Percentiles rank a stretch among this genome's conserved stretches.
phyloP scores from a whole-genome alignment of 2,888 invertebrate species.

The Idaea biselata region DNA sequence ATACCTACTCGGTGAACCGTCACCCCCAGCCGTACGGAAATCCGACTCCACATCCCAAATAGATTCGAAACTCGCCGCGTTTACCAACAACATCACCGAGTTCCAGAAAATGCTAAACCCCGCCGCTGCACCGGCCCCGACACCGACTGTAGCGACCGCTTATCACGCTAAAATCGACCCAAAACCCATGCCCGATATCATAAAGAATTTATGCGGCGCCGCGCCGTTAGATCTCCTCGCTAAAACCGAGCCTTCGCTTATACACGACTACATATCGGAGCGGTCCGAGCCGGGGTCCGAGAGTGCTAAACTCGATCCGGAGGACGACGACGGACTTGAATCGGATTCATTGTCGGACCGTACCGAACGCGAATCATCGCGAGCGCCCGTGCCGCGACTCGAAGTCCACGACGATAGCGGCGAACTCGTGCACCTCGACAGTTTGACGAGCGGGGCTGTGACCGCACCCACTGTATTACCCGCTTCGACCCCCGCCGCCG shows the following conservation, averaged over 20 bases:
- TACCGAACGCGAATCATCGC: constrained; percentile 63
- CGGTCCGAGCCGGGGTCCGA: constrained; percentile 65
- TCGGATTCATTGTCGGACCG: constrained; percentile 80
- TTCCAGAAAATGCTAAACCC: constrained; percentile 93
- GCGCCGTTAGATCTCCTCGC: constrained; percentile 67
- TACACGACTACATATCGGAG: constrained; percentile 72
- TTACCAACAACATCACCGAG: constrained; percentile 92
- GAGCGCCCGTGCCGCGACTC: constrained; percentile 83
- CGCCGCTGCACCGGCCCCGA: constrained; percentile 72
- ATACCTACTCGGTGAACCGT: constrained; percentile 88
- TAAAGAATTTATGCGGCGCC: constrained; percentile 67
- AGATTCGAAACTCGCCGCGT: constrained; percentile 91
- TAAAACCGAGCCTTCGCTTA: constrained; percentile 43
- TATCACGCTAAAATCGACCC: constrained; percentile 71
- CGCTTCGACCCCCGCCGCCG: constrained; percentile 22
- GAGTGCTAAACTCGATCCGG: constrained; percentile 40
- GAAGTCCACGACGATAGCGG: constrained; percentile 88
- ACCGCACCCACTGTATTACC: constrained; percentile 69
- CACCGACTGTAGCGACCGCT: constrained; percentile 48
- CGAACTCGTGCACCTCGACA: constrained; percentile 83
- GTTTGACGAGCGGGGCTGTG: constrained; percentile 72
- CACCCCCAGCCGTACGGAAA: constrained; percentile 86
- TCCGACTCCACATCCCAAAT: constrained; percentile 91
- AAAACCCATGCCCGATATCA: constrained; percentile 82
- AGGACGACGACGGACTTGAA: constrained; percentile 75